Evolutionary conservation across 2,797 vertebrate species (phyloP).

Genomic region (Gephyroberyx darwinii): DNA sequence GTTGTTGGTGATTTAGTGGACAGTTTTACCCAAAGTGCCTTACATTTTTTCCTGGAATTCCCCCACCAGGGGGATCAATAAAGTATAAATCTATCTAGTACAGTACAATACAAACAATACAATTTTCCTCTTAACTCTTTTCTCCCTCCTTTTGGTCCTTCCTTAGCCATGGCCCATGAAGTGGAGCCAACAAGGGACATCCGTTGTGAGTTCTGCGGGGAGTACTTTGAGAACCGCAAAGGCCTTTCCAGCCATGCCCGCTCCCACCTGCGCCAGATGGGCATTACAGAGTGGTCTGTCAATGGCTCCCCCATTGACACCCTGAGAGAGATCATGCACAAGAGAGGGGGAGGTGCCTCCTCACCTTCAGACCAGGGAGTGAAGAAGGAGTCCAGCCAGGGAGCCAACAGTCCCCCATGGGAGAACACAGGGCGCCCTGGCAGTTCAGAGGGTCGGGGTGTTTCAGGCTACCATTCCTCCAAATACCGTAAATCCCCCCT

Average conservation of each 20-base stretch:
- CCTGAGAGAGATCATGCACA: constrained; percentile 88
- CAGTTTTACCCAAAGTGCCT: no score
- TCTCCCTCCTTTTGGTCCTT: constrained; percentile 7
- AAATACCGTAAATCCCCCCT: constrained; percentile 79
- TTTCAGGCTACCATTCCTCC: constrained; percentile 67
- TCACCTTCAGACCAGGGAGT: constrained; percentile 78
- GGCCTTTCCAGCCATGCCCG: constrained; percentile 87
- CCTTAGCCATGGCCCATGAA: constrained; percentile 82
- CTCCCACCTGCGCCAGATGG: constrained; percentile 86
- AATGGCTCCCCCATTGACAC: constrained; percentile 94
- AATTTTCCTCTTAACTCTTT: background rate
- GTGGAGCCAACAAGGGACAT: constrained; percentile 90
- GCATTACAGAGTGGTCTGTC: constrained; percentile 86
- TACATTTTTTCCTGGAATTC: no score
- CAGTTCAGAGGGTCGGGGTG: constrained; percentile 68
- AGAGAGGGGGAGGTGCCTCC: constrained; percentile 80
- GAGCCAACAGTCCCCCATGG: constrained; percentile 69
- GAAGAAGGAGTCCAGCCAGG: constrained; percentile 87
- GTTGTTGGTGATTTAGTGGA: background rate
- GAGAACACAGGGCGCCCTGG: constrained; percentile 43
- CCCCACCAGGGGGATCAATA: no score
- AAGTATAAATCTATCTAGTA: no score
- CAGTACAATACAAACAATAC: background rate
- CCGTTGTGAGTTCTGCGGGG: constrained; percentile 87
- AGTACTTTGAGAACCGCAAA: constrained; percentile 87